Evolutionary conservation across 1,140 invertebrate genomes (phyloP), one percentile per base, ranked within the genome.

Genomic region (Euschistus heros): DNA sequence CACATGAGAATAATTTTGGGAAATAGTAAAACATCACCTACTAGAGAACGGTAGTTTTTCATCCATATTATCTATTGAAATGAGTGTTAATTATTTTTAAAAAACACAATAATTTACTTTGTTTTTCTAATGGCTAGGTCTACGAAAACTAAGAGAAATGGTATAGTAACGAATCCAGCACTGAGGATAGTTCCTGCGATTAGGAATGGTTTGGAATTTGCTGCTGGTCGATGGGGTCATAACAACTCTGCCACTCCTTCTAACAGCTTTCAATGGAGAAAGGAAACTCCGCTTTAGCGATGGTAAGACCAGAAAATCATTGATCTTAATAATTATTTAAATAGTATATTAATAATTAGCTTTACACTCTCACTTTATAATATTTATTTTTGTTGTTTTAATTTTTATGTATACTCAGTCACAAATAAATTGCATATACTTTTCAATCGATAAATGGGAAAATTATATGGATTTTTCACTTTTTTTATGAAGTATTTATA

Each of bases 1-100:
- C 90, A 93, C 70, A 92, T 94, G 90, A 81, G 89, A 70, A 92
- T 92, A 67, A 92, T 93, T 72, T 76, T 94, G 66, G 90, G 90
- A 4, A 83, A 81, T 50, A 57, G 24, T 26, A 78, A 79, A n/a
- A 75, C 67, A 42, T 70, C 69, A 15, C 69, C 69, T 74, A 47
- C 77, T 73, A 54, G 74, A 46, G 63, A 59, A 54, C 54, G 67
- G 67, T 68, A 64, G 54, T 37, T 37, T 37, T 37, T 37, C 10
- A 37, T 37, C 1, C 33, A 37, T 10, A 6, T 30, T 30, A 4
- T 37, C 13, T 37, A 10, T 37, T 10, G 13, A 37, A 37, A 37
- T 10, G 13, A 4, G 7, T 37, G 13, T 37, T 13, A 6, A 37
- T 37, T 37, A 6, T 37, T 7, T 30, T 37, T 10, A 10, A 37